A percentile compares a stretch with the other conserved stretches of the same genome.
phyloP scores from a whole-genome alignment of 2,113 vertebrate species.

The Pelmatolapia mariae region DNA sequence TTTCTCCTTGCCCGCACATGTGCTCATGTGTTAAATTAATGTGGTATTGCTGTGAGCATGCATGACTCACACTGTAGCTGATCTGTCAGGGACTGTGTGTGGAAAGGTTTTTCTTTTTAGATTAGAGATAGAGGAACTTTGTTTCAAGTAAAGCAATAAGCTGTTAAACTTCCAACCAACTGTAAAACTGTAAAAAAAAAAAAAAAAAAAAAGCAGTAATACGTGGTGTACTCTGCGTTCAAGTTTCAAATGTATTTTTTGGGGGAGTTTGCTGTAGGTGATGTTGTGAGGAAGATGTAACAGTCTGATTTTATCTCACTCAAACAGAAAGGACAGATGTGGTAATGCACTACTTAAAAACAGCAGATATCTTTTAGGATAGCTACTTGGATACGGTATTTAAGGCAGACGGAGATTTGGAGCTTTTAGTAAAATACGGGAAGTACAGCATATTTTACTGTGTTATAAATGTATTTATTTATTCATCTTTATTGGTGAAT shows the following conservation, averaged over 20 bases:
- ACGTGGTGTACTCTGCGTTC: neutral
- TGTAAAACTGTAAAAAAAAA: neutral
- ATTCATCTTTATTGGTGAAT: neutral
- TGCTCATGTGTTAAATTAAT: constrained; percentile 21
- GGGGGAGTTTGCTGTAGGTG: neutral
- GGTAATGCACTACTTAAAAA: neutral
- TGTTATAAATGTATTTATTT: neutral
- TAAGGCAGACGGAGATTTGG: neutral
- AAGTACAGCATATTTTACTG: neutral
- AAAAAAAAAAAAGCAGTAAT: neutral
- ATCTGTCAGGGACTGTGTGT: neutral
- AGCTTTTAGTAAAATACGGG: neutral
- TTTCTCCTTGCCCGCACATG: neutral
- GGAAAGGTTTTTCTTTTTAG: neutral
- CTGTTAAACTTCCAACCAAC: neutral
- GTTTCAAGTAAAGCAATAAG: neutral
- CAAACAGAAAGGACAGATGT: neutral
- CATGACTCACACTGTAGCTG: neutral
- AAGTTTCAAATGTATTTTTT: neutral
- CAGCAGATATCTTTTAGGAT: neutral
- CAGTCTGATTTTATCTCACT: neutral
- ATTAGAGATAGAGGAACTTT: neutral
- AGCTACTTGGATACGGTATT: neutral
- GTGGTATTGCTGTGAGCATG: neutral
- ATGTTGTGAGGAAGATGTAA: neutral